These are phyloP conservation scores for Philonicus albiceps DNA, from an alignment of 2,888 invertebrate species.

Conservation along the genomic window DNA sequence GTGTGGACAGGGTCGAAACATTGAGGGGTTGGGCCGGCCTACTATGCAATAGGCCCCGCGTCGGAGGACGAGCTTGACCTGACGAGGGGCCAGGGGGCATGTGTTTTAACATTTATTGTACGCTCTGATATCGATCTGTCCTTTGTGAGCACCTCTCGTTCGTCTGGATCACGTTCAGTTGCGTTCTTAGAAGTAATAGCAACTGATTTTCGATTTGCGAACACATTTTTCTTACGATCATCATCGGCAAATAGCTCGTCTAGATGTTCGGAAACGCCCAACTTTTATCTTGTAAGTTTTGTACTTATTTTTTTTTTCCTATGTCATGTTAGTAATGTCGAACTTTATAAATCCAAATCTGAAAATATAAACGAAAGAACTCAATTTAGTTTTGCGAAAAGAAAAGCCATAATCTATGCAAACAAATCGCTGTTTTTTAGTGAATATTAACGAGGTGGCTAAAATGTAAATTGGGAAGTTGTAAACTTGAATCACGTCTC, in stretches of 20 bases:
- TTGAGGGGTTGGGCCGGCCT: conserved; percentile 71
- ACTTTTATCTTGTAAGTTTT: neutral
- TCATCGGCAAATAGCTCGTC: neutral
- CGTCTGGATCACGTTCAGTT: conserved; percentile 19
- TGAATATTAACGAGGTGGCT: neutral
- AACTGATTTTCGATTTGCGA: conserved; percentile 20
- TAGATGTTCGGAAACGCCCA: neutral
- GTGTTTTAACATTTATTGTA: conserved; percentile 54
- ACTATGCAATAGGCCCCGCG: conserved; percentile 55
- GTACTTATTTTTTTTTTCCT: neutral
- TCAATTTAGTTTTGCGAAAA: neutral
- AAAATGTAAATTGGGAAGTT: neutral
- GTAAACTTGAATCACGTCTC: neutral
- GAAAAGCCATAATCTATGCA: neutral
- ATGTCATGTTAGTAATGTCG: neutral
- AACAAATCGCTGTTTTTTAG: neutral
- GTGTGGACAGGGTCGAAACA: conserved; percentile 68
- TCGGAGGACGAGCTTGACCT: conserved; percentile 57
- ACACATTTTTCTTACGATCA: conserved; percentile 32
- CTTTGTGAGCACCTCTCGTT: neutral
- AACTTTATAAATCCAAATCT: neutral
- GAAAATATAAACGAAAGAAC: neutral
- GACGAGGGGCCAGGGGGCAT: conserved; percentile 58
- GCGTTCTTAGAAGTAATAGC: conserved; percentile 23
- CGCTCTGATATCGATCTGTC: neutral